A percentile compares a stretch with the other conserved stretches of the same genome.
phyloP scores from a whole-genome alignment of 2,888 invertebrate species.

The Lysandra bellargus region DNA sequence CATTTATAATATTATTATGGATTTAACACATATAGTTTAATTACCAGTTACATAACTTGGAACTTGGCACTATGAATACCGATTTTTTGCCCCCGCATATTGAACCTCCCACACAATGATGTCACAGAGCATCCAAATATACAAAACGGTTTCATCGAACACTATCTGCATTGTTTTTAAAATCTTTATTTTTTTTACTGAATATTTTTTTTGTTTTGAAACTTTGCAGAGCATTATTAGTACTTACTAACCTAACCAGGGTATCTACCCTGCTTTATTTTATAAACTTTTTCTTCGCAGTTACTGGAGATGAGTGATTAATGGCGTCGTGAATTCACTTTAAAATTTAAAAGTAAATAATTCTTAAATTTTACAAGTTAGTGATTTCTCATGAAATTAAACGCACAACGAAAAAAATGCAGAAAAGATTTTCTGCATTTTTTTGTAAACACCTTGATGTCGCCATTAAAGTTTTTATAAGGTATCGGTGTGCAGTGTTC shows the following conservation, averaged over 20 bases:
- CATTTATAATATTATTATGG: not conserved
- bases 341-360: too few relatives aligned
- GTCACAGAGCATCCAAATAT: not conserved
- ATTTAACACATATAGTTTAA: not conserved
- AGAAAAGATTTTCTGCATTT: not conserved
- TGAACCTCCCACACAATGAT: not conserved
- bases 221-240: too few relatives aligned
- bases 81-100: conserved; percentile 4
- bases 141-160: not conserved
- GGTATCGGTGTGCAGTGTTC: not conserved
- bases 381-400: too few relatives aligned
- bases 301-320: too few relatives aligned
- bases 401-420: too few relatives aligned
- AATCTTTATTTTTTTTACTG: too few relatives aligned
- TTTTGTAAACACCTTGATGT: not conserved
- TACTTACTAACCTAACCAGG: too few relatives aligned
- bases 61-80: not conserved
- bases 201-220: too few relatives aligned
- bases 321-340: too few relatives aligned
- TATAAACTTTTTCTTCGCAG: too few relatives aligned
- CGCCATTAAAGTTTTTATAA: not conserved
- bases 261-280: too few relatives aligned
- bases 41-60: not conserved
- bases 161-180: not conserved
- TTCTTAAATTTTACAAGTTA: too few relatives aligned